These are phyloP conservation scores for Idaea straminata DNA, from an alignment of 2,888 invertebrate genomes.

Conservation along the genomic window DNA sequence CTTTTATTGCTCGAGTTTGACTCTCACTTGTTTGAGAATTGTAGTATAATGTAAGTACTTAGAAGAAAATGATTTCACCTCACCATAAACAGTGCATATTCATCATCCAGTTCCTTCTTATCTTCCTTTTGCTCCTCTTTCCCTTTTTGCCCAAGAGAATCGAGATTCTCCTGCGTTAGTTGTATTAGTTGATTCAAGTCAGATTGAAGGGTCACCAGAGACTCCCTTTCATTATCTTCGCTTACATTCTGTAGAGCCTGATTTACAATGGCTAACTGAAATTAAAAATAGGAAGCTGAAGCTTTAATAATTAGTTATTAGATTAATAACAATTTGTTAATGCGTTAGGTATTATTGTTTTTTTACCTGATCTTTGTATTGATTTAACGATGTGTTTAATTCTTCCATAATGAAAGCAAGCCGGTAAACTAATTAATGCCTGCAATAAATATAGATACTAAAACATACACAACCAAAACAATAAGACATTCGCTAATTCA, in stretches of 20 bases:
- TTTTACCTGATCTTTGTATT: constrained; percentile 69
- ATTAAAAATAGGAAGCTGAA: background rate
- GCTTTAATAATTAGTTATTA: background rate
- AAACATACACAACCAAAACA: no score
- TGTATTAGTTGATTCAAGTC: constrained; percentile 84
- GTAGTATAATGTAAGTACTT: constrained; percentile 5
- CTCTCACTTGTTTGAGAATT: no score
- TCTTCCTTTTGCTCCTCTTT: constrained; percentile 18
- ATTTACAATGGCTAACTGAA: constrained; percentile 82
- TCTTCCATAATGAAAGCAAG: constrained; percentile 48
- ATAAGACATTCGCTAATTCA: no score
- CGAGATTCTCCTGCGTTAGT: constrained; percentile 83
- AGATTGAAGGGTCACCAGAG: constrained; percentile 80
- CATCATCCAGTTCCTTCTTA: constrained; percentile 63
- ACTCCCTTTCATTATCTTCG: constrained; percentile 74
- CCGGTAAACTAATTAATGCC: no score
- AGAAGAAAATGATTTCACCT: constrained; percentile 32
- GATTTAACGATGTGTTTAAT: constrained; percentile 53
- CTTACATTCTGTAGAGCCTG: constrained; percentile 74
- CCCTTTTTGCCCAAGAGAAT: constrained; percentile 37
- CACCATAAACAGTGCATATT: constrained; percentile 86
- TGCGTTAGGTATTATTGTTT: constrained; percentile 8
- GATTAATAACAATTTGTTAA: no score
- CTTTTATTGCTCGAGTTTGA: no score
- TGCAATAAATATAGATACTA: background rate